Base-by-base conservation (phyloP, 2,888 invertebrate species). In the Spodoptera exigua region DNA sequence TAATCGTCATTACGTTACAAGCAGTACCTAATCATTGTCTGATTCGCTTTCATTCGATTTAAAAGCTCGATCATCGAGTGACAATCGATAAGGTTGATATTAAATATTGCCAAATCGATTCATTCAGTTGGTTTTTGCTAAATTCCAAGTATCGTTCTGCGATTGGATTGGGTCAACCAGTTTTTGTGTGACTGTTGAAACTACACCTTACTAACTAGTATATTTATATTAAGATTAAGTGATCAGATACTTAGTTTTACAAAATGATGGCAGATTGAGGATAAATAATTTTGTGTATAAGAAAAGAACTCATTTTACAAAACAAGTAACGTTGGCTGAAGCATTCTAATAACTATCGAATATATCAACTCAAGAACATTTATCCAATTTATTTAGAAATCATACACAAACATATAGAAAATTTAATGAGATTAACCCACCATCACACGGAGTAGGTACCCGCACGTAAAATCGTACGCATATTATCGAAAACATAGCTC, bases 31-130 rank as follows among this genome's bases (percentile, higher is more conserved):
- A 70, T 52, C 39, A 71, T 51, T 49, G 34, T 48, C 1, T 46
- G 70, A 48, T 55, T 72, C 59, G 66, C 76, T 73, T 67, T 71
- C 72, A 52, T 71, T 67, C 44, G 47, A 35, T 17, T 47, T 58
- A 53, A 65, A 51, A 32, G 49, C 46, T 47, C 17, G 36, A 53
- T 64, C 65, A 71, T 65, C 71, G 44, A 44, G 21, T 43, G 34
- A 51, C 49, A 61, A 70, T 75, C 54, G 55, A 41, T 41, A 45
- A 55, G 53, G 55, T 52, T 51, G 40, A 70, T 54, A 70, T 58
- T 49, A 36, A 61, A 55, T 36, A 36, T 52, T 64, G 55, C 45
- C 35, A 21, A 61, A 68, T 51, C 54, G 36, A n/a, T 55, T 58
- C 37, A 62, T 65, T 73, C 52, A 72, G 27, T 37, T 37, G 5